These are phyloP conservation scores for Halcyon badia DNA, from an alignment of 2,797 vertebrate genomes.

Conservation along the genomic window DNA sequence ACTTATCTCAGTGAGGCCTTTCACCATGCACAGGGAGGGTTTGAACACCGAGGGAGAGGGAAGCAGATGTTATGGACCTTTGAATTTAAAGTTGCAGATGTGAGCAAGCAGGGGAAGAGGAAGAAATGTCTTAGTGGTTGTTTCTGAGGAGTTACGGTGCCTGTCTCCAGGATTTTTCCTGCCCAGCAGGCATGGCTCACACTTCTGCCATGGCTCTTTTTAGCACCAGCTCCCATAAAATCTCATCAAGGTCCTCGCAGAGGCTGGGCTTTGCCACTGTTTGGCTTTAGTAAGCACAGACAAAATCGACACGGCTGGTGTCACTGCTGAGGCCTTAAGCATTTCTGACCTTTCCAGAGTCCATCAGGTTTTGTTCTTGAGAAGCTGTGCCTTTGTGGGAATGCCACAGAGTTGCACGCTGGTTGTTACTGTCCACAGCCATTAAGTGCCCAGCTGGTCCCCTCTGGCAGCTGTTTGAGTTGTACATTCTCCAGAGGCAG, in stretches of 20 bases:
- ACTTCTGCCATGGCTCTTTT: background rate
- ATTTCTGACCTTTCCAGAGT: background rate
- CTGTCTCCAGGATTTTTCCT: background rate
- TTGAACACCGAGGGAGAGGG: background rate
- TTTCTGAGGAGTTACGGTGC: background rate
- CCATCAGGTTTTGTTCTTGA: background rate
- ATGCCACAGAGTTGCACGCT: rapidly evolving
- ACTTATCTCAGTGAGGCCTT: background rate
- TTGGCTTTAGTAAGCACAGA: background rate
- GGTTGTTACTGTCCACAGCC: rapidly evolving
- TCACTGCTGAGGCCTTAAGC: background rate
- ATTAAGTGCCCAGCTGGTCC: rapidly evolving
- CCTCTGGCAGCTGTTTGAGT: background rate
- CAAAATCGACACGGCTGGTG: background rate
- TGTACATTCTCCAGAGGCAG: background rate
- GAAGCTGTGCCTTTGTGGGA: background rate
- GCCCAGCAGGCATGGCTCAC: background rate
- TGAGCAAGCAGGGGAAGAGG: background rate
- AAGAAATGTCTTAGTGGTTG: background rate
- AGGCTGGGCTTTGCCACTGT: background rate
- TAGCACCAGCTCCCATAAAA: background rate
- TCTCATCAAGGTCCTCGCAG: background rate
- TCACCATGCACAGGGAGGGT: background rate
- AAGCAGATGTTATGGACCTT: background rate
- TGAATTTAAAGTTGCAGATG: background rate